These are phyloP conservation scores for Nothobranchius furzeri DNA, from an alignment of 2,113 vertebrate species.

Conservation along the genomic window DNA sequence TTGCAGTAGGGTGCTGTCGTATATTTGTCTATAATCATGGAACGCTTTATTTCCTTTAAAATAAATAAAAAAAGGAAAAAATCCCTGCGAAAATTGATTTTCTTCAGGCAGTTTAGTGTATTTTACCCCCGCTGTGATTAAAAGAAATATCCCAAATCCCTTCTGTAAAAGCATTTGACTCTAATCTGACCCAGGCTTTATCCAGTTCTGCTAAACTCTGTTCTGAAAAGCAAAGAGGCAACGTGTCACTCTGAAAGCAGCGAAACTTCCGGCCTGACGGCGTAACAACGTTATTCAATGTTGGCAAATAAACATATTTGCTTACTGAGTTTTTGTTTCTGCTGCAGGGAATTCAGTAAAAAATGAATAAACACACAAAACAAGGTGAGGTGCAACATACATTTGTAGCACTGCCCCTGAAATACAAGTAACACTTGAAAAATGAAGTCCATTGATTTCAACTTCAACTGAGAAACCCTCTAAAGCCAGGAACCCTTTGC, in stretches of 20 bases:
- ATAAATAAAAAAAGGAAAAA: neutral
- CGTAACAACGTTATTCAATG: neutral
- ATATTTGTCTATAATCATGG: neutral
- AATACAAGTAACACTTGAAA: too few species aligned
- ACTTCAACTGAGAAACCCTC: too few species aligned
- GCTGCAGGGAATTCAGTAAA: neutral
- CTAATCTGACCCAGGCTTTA: neutral
- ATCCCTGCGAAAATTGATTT: neutral
- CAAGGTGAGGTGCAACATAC: neutral
- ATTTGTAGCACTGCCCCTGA: too few species aligned
- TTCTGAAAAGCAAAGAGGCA: neutral
- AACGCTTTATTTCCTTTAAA: neutral
- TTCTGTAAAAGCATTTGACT: neutral
- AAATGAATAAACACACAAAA: neutral
- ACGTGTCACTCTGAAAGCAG: neutral
- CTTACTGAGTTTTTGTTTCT: neutral
- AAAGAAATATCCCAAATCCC: neutral
- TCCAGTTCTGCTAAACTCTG: neutral
- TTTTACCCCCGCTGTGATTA: neutral
- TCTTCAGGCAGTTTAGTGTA: neutral
- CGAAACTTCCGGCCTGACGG: neutral
- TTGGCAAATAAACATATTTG: neutral
- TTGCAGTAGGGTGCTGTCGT: neutral
- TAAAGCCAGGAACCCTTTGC: too few species aligned
- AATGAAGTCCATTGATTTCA: too few species aligned